Conservation (phyloP, 2,797 vertebrate genomes). For the Mareca strepera region DNA sequence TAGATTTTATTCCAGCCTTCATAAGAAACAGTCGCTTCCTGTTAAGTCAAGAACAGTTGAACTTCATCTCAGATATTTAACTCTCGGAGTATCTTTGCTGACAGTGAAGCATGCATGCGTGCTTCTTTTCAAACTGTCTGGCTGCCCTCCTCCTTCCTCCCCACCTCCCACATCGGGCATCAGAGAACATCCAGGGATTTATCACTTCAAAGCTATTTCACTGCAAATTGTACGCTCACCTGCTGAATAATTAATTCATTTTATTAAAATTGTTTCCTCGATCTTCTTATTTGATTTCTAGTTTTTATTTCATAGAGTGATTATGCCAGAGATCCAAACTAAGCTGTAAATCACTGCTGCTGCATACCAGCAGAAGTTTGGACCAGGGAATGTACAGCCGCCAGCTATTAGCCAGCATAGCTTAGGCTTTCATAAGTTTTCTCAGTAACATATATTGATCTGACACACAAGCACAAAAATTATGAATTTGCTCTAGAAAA, state of each 20-base stretch:
- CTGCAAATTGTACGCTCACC: not conserved
- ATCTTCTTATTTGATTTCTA: not conserved
- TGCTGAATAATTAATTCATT: not conserved
- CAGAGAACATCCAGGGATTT: not conserved
- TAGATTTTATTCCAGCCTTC: conserved; percentile 57
- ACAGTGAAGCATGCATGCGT: not conserved
- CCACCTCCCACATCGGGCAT: not conserved
- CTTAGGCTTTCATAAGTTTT: not conserved
- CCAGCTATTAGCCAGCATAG: not conserved
- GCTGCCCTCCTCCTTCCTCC: not conserved
- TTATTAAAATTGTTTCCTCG: not conserved
- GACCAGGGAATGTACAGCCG: not conserved
- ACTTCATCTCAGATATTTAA: conserved; percentile 33
- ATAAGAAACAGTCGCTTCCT: conserved; percentile 66
- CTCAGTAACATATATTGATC: not conserved
- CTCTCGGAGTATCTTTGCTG: conserved; percentile 7
- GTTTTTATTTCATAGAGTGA: conserved; percentile 1
- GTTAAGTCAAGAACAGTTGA: conserved; percentile 46
- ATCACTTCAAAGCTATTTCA: conserved; percentile 4
- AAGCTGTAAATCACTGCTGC: not conserved
- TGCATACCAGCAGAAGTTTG: not conserved
- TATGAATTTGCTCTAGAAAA: not conserved
- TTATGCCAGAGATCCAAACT: not conserved
- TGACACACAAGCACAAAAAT: not conserved
- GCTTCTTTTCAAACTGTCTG: conserved; percentile 26